Conservation (phyloP, 2,113 vertebrate genomes). For the Bubo scandiacus region DNA sequence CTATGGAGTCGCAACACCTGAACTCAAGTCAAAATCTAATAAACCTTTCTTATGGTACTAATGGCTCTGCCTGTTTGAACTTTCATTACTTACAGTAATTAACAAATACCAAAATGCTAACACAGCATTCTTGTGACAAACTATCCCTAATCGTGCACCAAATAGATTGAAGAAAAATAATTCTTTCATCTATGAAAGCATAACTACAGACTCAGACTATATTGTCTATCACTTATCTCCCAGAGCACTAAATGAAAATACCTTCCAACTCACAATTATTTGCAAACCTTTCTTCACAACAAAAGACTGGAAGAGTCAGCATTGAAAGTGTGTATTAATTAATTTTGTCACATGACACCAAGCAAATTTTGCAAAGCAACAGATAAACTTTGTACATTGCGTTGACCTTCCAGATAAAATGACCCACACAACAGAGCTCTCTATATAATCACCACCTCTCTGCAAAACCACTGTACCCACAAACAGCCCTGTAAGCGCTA, state of each 20-base stretch:
- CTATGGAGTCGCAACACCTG: not conserved
- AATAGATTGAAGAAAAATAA: not conserved
- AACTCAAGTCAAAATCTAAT: not conserved
- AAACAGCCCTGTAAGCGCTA: not conserved
- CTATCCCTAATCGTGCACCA: not conserved
- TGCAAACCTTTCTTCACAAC: not conserved
- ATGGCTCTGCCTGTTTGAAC: not conserved
- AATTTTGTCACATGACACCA: not conserved
- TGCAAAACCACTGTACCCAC: not conserved
- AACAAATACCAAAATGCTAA: not conserved
- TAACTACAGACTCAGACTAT: not conserved
- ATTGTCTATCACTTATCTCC: not conserved
- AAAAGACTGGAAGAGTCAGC: not conserved
- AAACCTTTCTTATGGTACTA: not conserved
- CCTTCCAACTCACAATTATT: not conserved
- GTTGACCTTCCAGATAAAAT: not conserved
- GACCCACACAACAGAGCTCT: not conserved
- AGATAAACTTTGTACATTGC: not conserved
- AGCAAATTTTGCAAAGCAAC: not conserved
- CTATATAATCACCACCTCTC: not conserved
- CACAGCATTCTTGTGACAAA: not conserved
- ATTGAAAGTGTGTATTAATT: not conserved
- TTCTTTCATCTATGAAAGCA: not conserved
- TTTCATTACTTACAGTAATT: not conserved
- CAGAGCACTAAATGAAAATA: not conserved